Evolutionary conservation across 2,797 vertebrate genomes (phyloP).

Genomic region (Sebastes wilsoni): DNA sequence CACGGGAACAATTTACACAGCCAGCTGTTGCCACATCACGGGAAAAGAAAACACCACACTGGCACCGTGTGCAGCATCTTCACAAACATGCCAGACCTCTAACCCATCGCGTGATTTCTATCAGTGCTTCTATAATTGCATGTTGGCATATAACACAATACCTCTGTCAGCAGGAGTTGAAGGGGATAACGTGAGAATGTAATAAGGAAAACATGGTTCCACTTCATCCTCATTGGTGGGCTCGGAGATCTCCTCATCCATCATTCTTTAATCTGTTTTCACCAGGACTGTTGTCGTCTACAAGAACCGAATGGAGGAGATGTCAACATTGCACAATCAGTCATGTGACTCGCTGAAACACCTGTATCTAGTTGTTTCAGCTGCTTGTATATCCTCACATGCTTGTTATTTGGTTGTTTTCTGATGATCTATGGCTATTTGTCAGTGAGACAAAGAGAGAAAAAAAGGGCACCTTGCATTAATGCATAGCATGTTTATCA

Average conservation of each 20-base stretch:
- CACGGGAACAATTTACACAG: constrained; percentile 8
- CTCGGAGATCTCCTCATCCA: constrained; percentile 11
- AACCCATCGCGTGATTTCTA: constrained; percentile 7
- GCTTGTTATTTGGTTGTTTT: constrained; percentile 10
- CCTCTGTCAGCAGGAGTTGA: constrained; percentile 19
- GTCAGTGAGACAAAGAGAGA: neutral
- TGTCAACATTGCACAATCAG: neutral
- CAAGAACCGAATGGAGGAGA: neutral
- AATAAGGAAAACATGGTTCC: constrained; percentile 36
- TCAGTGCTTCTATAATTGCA: constrained; percentile 17
- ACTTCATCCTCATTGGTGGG: constrained; percentile 38
- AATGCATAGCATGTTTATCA: neutral
- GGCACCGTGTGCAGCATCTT: constrained; percentile 1
- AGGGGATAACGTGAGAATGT: constrained; percentile 11
- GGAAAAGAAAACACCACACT: constrained; percentile 8
- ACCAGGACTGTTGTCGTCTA: constrained; percentile 4
- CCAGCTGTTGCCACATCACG: neutral
- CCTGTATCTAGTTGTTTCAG: constrained; percentile 35
- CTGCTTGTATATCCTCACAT: constrained; percentile 12
- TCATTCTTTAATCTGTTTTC: constrained; percentile 24
- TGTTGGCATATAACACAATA: constrained; percentile 7
- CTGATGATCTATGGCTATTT: neutral
- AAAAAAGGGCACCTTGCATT: neutral
- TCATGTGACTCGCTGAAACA: neutral
- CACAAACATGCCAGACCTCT: constrained; percentile 24